phyloP scores from a whole-genome alignment of 2,888 invertebrate genomes.

The Alviniconcha strummeri region DNA sequence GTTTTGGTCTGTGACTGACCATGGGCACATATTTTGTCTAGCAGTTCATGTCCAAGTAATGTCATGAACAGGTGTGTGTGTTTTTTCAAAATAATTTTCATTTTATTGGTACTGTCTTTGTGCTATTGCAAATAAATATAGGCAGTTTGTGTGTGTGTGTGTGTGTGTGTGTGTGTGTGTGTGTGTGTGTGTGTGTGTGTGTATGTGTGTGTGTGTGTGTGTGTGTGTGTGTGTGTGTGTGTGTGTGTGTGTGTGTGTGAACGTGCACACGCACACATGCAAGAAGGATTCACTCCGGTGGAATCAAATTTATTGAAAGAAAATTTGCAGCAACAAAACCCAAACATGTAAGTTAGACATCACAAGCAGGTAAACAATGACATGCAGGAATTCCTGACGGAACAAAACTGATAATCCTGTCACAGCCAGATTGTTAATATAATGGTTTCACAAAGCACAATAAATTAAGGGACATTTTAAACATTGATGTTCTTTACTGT shows the following conservation, averaged over 20 bases:
- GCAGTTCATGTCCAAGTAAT: not conserved
- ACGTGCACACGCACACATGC: not conserved
- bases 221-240: not conserved
- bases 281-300: not conserved
- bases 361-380: not conserved
- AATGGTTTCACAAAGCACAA: too few species aligned
- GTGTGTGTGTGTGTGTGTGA: not conserved
- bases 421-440: too few species aligned
- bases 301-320: not conserved
- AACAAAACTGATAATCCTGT: not conserved
- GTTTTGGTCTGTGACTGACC: not conserved
- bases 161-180: not conserved
- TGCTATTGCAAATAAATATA: conserved; percentile 5
- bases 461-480: too few species aligned
- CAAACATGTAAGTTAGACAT: not conserved
- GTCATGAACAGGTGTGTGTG: too few species aligned
- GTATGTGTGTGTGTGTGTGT: not conserved
- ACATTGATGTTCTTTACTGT: too few species aligned
- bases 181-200: conserved; percentile 2
- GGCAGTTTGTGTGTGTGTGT: not conserved
- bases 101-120: not conserved
- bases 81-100: not conserved
- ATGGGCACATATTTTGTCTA: not conserved
- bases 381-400: not conserved
- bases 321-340: not conserved